phyloP scores from a whole-genome alignment of 92 coral and sea anemone genomes.

The Bergia sp. region DNA sequence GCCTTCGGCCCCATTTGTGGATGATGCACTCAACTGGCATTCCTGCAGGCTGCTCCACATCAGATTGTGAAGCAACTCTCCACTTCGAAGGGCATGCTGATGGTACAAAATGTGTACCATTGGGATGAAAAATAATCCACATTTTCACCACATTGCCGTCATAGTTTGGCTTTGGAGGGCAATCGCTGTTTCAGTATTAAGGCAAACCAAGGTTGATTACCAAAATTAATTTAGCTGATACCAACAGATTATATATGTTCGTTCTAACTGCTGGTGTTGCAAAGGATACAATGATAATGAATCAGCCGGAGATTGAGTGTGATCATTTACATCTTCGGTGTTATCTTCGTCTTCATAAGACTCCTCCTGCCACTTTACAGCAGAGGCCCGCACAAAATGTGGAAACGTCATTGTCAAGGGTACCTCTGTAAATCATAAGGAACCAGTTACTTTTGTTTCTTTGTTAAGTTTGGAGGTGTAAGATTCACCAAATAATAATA shows the following conservation, averaged over 20 bases:
- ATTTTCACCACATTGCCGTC: slow-evolving; percentile 6
- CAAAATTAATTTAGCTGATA: too few relatives aligned
- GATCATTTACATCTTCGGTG: background rate
- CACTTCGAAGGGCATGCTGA: background rate
- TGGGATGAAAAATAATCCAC: background rate
- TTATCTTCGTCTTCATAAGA: background rate
- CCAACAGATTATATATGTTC: background rate
- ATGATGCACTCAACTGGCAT: background rate
- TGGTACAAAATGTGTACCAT: background rate
- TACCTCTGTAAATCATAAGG: slow-evolving; percentile 1
- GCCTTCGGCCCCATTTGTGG: slow-evolving; percentile 17
- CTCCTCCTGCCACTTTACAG: background rate
- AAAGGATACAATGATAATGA: background rate
- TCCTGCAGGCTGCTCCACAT: too few relatives aligned
- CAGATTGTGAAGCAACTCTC: background rate
- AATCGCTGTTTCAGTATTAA: background rate
- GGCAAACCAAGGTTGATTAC: background rate
- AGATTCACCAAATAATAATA: background rate
- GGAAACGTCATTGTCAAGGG: background rate
- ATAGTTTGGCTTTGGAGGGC: background rate
- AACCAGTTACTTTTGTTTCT: background rate
- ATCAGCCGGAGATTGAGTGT: background rate
- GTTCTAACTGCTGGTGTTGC: background rate
- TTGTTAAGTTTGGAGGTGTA: background rate
- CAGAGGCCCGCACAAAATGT: background rate